Base-by-base conservation (phyloP, 2,113 vertebrate genomes). In the Solea solea region DNA sequence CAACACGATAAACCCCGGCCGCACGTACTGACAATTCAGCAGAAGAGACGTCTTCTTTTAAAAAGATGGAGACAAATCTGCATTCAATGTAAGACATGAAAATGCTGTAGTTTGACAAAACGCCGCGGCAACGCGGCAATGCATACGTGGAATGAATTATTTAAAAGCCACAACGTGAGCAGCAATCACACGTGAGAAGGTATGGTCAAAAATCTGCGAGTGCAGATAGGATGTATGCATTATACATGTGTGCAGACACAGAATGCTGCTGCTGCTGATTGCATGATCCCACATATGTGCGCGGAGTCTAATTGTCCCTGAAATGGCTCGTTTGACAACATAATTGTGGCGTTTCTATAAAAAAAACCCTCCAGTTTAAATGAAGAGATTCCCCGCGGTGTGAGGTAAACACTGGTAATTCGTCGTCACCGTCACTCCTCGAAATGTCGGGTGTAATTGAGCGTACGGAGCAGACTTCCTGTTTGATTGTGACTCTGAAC, bases 291-390 rank as follows among this genome's bases (percentile, higher is more conserved):
- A 9, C 12, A 56, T 59, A n/a, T 54, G 40, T 61, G 51, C 46
- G 8, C 27, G 21, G 27, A 61, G 34, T 44, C 58, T 73, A 73
- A 86, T 78, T 60, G 62, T 69, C 64, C 21, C 39, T 49, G 55
- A 28, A n/a, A 69, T 41, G 65, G 65, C 50, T 72, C 62, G 45
- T 82, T 77, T 74, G 62, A 69, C 62, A 34, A 28, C 62, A 12
- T 78, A 78, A 84, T 78, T 76, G 58, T 55, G 54, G 46, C 11
- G 39, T 80, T 74, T 72, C 60, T 25, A 52, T 66, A 21, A 21
- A 21, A 21, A 21, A 86, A 65, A 71, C 46, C 40, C 63, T 72
- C 13, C 45, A 34, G 11, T 52, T 21, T 75, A 67, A 75, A 80
- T 70, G 50, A 48, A 72, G 57, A 58, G 27, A 44, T 75, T 63